Evolutionary conservation across 2,113 vertebrate species (phyloP), one percentile per base, ranked within the genome.

Genomic region (Dipodomys merriami): DNA sequence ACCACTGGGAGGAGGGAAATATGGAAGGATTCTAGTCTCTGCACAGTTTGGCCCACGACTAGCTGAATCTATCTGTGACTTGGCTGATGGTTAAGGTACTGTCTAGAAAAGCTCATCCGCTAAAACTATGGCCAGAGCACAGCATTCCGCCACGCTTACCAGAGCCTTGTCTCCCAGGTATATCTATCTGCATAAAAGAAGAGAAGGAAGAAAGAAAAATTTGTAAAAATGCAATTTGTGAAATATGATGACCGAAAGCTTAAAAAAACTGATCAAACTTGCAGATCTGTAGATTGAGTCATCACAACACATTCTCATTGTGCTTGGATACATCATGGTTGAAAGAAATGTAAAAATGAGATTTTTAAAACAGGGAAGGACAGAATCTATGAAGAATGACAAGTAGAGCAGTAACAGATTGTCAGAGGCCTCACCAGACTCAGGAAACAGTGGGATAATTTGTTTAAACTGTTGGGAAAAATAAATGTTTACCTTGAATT

Each of bases 221-320:
- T 57, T 57, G 11, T 57, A 13, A 57, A 57, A 57, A 16, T 57
- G 53, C 15, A 57, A 57, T 57, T 57, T 57, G 15, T 18, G 53
- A 84, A 85, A 88, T 23, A 72, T 65, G 69, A 77, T 57, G 57
- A 25, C 30, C 53, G 22, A 76, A 53, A 65, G 49, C 64, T 78
- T 39, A 16, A 7, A 74, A 77, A 49, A 79, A n/a, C 57, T 86
- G 60, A 88, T 88, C 46, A 82, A 85, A 78, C 73, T 72, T 1
- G 81, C 5, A 88, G 65, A 84, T 62, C 7, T 94, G 88, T 73
- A 84, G n/a, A 84, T 85, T 85, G 9, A n/a, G 11, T 85, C 91
- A 88, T 67, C 46, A 30, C 30, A 77, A 33, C 33, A 71, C 80
- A 91, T 77, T 88, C 33, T 18, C 89, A 11, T 68, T 22, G 88